phyloP scores from a whole-genome alignment of 2,113 vertebrate species.

The Phoenicopterus ruber region DNA sequence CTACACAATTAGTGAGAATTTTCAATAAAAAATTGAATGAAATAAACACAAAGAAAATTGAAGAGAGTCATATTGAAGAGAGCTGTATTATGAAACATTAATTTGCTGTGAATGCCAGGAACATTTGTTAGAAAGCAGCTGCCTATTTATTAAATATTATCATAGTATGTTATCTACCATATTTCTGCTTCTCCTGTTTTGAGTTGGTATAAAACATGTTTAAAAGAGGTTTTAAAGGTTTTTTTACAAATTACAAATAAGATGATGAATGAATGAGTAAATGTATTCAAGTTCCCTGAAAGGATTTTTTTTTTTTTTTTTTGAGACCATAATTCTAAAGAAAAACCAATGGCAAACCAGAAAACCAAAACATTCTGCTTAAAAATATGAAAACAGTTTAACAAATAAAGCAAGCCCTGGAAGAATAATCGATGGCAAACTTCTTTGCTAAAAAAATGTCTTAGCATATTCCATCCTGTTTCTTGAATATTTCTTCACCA shows the following conservation, averaged over 20 bases:
- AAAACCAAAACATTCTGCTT: not conserved
- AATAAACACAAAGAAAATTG: not conserved
- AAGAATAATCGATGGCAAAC: not conserved
- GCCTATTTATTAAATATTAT: slow-evolving; percentile 15
- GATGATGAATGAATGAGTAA: not conserved
- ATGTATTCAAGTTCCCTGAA: not conserved
- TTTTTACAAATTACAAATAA: not conserved
- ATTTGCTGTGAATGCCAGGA: not conserved
- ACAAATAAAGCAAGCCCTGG: not conserved
- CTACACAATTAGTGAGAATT: not conserved
- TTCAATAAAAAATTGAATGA: not conserved
- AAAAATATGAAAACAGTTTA: not conserved
- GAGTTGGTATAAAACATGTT: not conserved
- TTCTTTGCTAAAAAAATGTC: not conserved
- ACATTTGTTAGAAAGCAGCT: not conserved
- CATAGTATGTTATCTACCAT: not conserved
- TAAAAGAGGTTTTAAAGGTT: not conserved
- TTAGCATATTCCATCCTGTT: not conserved
- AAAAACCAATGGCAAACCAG: not conserved
- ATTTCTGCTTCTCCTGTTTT: not conserved
- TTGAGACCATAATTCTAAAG: not conserved
- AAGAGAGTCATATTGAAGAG: not conserved
- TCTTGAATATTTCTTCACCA: not conserved
- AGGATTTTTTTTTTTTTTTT: not conserved
- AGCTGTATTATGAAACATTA: not conserved